phyloP scores from a whole-genome alignment of 2,113 vertebrate species.

The Zonotrichia leucophrys region DNA sequence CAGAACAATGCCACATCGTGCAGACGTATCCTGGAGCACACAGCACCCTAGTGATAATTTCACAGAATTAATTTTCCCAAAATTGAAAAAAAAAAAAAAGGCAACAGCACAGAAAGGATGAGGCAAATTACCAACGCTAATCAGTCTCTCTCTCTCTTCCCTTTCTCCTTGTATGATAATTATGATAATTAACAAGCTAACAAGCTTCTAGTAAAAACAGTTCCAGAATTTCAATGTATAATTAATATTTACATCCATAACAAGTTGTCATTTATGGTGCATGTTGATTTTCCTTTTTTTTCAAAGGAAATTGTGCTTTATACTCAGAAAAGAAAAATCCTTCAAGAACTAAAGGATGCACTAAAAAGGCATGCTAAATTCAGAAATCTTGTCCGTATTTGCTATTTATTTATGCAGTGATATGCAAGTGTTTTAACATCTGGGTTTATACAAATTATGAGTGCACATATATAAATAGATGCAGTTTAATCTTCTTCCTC shows the following conservation, averaged over 20 bases:
- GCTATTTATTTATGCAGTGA: slow-evolving; percentile 17
- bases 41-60: slow-evolving; percentile 60
- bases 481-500: not conserved
- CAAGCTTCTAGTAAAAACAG: slow-evolving; percentile 68
- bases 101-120: slow-evolving; percentile 35
- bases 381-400: slow-evolving; percentile 23
- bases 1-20: slow-evolving; percentile 7
- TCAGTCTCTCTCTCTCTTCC: slow-evolving; percentile 58
- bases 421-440: slow-evolving; percentile 20
- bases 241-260: slow-evolving; percentile 72
- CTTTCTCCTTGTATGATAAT: slow-evolving; percentile 69
- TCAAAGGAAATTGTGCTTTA: not conserved
- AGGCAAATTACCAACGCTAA: slow-evolving; percentile 65
- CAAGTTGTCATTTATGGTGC: slow-evolving; percentile 60
- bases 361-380: slow-evolving; percentile 14
- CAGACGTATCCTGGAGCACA: slow-evolving; percentile 36
- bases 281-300: slow-evolving; percentile 36
- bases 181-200: slow-evolving; percentile 68
- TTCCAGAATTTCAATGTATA: slow-evolving; percentile 69
- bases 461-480: not conserved
- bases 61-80: slow-evolving; percentile 66
- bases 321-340: slow-evolving; percentile 14
- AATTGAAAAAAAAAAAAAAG: not conserved
- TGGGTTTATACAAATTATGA: not conserved
- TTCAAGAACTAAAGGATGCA: not conserved